Percentiles rank a stretch among this genome's conserved stretches.
Conservation (phyloP, 1,140 invertebrate species). For the Grapholita molesta region DNA sequence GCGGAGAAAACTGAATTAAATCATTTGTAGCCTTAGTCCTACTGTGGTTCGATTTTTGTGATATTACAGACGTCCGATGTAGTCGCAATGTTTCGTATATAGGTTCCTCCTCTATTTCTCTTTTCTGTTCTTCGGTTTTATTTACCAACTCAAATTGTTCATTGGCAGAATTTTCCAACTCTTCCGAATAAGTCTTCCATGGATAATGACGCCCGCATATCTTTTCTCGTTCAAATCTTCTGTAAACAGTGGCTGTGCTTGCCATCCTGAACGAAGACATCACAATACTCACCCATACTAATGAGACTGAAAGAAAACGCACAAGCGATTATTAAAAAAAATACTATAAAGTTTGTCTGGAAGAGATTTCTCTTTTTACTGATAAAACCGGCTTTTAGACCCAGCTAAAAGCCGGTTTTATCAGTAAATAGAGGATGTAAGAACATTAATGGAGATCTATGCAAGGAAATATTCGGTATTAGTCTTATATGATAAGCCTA, state of each 20-base stretch:
- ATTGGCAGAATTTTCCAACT: slow-evolving; percentile 13
- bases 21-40: slow-evolving; percentile 47
- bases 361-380: no score
- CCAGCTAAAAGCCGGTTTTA: no score
- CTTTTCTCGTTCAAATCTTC: slow-evolving; percentile 87
- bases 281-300: slow-evolving; percentile 82
- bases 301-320: slow-evolving; percentile 76
- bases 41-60: slow-evolving; percentile 29
- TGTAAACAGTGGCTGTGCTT: slow-evolving; percentile 83
- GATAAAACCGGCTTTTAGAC: no score
- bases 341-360: no score
- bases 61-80: slow-evolving; percentile 37
- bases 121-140: slow-evolving; percentile 28
- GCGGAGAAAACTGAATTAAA: slow-evolving; percentile 64
- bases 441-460: no score
- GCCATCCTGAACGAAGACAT: slow-evolving; percentile 83
- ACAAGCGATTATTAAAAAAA: neutral
- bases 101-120: slow-evolving; percentile 34
- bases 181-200: slow-evolving; percentile 77
- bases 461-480: no score
- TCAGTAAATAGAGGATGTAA: no score
- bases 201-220: slow-evolving; percentile 84
- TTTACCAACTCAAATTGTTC: slow-evolving; percentile 20
- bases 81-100: slow-evolving; percentile 47
- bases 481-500: no score